A percentile compares a stretch with the other conserved stretches of the same genome.
Evolutionary conservation across 2,888 invertebrate species (phyloP).

Genomic region (Trichogramma evanescens): DNA sequence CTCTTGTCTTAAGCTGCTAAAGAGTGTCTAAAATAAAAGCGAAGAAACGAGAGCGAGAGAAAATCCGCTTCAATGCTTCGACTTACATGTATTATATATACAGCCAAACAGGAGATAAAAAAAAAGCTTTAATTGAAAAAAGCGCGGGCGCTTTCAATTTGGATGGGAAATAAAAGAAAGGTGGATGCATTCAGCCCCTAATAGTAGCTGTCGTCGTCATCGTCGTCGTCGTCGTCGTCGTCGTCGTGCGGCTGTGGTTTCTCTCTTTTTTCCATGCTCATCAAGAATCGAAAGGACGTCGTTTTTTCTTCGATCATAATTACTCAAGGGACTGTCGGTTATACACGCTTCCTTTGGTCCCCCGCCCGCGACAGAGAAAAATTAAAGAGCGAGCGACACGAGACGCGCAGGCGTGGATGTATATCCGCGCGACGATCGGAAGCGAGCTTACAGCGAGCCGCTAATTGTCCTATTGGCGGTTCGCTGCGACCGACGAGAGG

Average conservation of each 20-base stretch:
- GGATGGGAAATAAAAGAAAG: too few relatives aligned
- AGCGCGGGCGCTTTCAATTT: neutral
- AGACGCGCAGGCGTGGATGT: neutral
- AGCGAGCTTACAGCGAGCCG: neutral
- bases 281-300: conserved; percentile 12
- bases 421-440: too few relatives aligned
- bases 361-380: neutral
- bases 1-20: too few relatives aligned
- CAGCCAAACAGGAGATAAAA: neutral
- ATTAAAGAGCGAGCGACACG: neutral
- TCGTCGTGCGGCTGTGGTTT: too few relatives aligned
- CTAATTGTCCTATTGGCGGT: conserved; percentile 17
- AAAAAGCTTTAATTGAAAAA: conserved; percentile 16
- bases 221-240: too few relatives aligned
- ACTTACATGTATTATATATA: too few relatives aligned
- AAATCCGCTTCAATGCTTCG: too few relatives aligned
- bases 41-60: too few relatives aligned
- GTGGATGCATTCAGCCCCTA: too few relatives aligned
- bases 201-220: too few relatives aligned
- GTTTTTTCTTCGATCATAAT: conserved; percentile 16
- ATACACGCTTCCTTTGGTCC: conserved; percentile 5
- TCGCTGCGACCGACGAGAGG: neutral
- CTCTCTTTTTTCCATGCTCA: conserved; percentile 12
- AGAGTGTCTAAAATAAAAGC: too few relatives aligned
- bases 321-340: conserved; percentile 4